Evolutionary conservation across 1,140 invertebrate genomes (phyloP), one percentile per base, ranked within the genome.

Genomic region (Sminthurinus signatus): DNA sequence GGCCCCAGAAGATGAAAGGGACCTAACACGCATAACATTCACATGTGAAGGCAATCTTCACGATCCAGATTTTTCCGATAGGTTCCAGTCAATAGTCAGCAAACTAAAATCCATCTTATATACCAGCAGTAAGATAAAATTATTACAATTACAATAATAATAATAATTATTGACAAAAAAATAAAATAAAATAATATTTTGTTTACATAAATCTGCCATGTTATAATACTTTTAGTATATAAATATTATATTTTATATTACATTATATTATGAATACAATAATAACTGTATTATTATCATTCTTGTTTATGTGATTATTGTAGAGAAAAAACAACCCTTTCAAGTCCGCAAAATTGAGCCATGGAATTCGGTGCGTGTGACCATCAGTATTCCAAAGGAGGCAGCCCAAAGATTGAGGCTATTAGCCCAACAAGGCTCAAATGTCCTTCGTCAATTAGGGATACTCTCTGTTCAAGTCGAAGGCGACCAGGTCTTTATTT

Each of bases 351-450:
- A 96, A 83, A 88, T 96, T 80, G 93, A 98, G 84, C 93, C 93
- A 83, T 96, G 93, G 93, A 95, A 96, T 81, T 93, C 91, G 74
- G 93, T 97, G 71, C 86, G 91, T 79, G 92, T 97, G 76, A 96
- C 93, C 78, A 89, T 97, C 81, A 93, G 91, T 74, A 91, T 97
- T 80, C 93, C 93, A 70, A 85, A 88, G 76, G 93, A 96, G 79
- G 94, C 94, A 75, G 94, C 93, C 71, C 78, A 87, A 72, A 84
- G 90, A 71, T 81, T 98, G 73, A 84, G 91, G 73, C 88, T 91
- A 75, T 80, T 98, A 74, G 93, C 93, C 64, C 86, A 90, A 75
- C 87, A 90, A 51, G 70, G 93, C 69, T 91, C 90, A 75, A 80
- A 86, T 61, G 87, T 88, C 69, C 83, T 98, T 69, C 84, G 88